Evolutionary conservation across 2,888 invertebrate species (phyloP).

Genomic region (Nezara viridula): DNA sequence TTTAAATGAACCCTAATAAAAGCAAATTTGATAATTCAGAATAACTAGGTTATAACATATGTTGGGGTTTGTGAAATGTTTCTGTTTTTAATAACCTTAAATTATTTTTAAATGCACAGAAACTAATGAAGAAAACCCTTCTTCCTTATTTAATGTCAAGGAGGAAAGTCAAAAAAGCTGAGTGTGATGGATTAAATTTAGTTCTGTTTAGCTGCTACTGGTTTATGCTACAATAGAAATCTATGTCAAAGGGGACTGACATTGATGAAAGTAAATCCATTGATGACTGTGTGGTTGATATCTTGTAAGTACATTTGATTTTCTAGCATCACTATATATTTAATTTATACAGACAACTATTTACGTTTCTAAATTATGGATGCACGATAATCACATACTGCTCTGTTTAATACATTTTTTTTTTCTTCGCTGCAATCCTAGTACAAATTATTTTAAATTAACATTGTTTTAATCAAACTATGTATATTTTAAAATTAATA

Average conservation of each 20-base stretch:
- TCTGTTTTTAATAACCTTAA: not conserved
- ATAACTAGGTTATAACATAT: conserved; percentile 9
- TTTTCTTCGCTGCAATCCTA: too few species aligned
- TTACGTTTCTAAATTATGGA: too few species aligned
- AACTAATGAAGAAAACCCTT: not conserved
- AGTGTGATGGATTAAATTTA: not conserved
- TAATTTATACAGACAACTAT: too few species aligned
- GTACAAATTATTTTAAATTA: too few species aligned
- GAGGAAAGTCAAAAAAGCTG: not conserved
- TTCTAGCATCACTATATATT: too few species aligned
- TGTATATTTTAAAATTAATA: too few species aligned
- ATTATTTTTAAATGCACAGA: not conserved
- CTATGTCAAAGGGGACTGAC: conserved; percentile 27
- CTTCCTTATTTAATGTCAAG: not conserved
- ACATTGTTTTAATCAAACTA: too few species aligned
- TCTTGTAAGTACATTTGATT: conserved; percentile 41
- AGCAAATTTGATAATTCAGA: not conserved
- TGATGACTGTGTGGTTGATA: conserved; percentile 16
- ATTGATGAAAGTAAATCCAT: conserved; percentile 51
- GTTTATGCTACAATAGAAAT: not conserved
- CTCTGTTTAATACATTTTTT: too few species aligned
- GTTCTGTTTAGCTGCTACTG: not conserved
- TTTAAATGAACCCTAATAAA: not conserved
- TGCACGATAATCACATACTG: too few species aligned
- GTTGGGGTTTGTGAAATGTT: conserved; percentile 21